Conservation (phyloP, 2,797 vertebrate genomes). For the Anguilla obscura region DNA sequence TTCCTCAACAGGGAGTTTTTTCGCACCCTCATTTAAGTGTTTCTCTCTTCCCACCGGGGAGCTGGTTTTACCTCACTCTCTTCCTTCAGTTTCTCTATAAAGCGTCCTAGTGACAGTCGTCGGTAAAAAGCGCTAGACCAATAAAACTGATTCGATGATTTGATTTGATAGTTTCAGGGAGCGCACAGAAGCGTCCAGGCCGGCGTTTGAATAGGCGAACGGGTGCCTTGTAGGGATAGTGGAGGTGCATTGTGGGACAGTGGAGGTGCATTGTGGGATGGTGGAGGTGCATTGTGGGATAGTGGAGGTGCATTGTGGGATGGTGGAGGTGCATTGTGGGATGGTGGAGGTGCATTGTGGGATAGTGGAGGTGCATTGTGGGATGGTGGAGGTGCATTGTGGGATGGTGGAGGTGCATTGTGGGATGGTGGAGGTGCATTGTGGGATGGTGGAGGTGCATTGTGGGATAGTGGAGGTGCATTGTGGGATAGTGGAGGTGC, state of each 20-base stretch:
- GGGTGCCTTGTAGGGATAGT: not conserved
- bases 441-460: not conserved
- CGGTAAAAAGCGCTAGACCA: too few species aligned
- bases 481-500: not conserved
- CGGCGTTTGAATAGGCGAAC: too few species aligned
- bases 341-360: not conserved
- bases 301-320: not conserved
- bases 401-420: not conserved
- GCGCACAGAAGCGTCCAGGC: not conserved
- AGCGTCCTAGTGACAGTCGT: too few species aligned
- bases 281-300: not conserved
- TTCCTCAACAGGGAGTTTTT: not conserved
- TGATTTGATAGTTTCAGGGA: not conserved
- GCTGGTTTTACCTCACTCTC: too few species aligned
- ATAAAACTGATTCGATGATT: too few species aligned
- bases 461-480: not conserved
- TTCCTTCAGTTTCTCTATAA: too few species aligned
- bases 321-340: not conserved
- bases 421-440: too few species aligned
- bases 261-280: not conserved
- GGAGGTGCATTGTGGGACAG: not conserved
- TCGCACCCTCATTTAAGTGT: not conserved
- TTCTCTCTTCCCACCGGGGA: too few species aligned
- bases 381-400: not conserved
- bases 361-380: not conserved